Conservation (phyloP, 2,888 invertebrate species). For the Oligia fasciuncula region DNA sequence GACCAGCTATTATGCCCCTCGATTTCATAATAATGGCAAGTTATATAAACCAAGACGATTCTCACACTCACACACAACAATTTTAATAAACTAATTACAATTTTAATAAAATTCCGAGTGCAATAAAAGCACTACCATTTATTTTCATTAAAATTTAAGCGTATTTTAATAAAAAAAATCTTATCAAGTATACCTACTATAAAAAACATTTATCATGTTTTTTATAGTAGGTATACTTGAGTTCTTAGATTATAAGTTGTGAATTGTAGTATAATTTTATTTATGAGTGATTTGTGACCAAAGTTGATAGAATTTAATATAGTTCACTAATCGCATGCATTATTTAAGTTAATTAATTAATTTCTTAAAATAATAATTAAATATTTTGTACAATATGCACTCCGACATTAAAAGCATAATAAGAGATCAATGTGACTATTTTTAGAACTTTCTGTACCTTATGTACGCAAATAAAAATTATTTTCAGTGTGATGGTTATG, state of each 20-base stretch:
- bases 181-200: no score
- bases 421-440: not conserved
- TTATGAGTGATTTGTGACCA: no score
- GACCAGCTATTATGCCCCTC: not conserved
- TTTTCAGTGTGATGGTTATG: constrained; percentile 5
- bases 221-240: not conserved
- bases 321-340: no score
- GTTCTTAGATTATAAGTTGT: not conserved
- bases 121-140: not conserved
- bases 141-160: not conserved
- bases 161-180: not conserved
- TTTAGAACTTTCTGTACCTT: not conserved
- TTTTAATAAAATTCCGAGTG: not conserved
- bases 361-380: not conserved
- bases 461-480: not conserved
- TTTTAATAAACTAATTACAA: not conserved
- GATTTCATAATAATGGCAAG: not conserved
- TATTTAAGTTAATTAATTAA: not conserved
- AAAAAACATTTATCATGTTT: no score
- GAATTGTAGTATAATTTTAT: no score
- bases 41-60: not conserved
- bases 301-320: no score
- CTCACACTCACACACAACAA: no score
- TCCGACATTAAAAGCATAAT: not conserved
- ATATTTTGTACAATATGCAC: not conserved